Evolutionary conservation across 2,888 invertebrate genomes (phyloP), one percentile per base, ranked within the genome.

Genomic region (Dasysyrphus albostriatus): DNA sequence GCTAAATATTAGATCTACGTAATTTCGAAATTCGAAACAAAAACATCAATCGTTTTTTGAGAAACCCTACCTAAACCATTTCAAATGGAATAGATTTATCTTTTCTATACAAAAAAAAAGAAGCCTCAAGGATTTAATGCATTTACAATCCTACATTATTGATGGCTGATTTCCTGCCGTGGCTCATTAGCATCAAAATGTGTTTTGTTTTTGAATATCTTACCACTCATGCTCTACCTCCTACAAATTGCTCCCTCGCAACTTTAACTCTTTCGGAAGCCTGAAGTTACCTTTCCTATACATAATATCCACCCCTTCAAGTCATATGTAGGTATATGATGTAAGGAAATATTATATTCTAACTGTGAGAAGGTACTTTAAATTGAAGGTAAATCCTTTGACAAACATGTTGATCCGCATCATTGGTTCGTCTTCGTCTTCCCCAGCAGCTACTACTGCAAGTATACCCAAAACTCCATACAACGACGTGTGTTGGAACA

Each of bases 351-450:
- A 54, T 69, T 54, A 76, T 58, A 34, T 59, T 73, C 65, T 24
- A 59, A 75, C 49, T 58, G 42, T 72, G 70, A 32, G 54, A 69
- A 69, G 56, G 58, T 75, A 77, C 49, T 87, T 79, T 72, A 83
- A 83, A 87, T 87, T 87, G 78, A 87, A 83, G 78, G 65, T 56
- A 83, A 87, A 83, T 78, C 87, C 78, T 70, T 72, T 78, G 37
- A 70, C 78, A 87, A 87, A 87, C 87, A 87, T 75, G 83, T 87
- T 83, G 83, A 87, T 87, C 78, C 83, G 72, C 78, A 83, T 67
- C 75, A 72, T 76, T 70, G 75, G 80, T 63, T 51, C 67, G 42
- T 73, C 59, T 73, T 29, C 72, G 42, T 73, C 65, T 73, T 29
- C 72, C 19, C 10, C 42, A 37, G 16, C 37, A 44, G 16, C 54